Base-by-base conservation (phyloP, 2,113 vertebrate genomes). In the Apteryx mantelli region DNA sequence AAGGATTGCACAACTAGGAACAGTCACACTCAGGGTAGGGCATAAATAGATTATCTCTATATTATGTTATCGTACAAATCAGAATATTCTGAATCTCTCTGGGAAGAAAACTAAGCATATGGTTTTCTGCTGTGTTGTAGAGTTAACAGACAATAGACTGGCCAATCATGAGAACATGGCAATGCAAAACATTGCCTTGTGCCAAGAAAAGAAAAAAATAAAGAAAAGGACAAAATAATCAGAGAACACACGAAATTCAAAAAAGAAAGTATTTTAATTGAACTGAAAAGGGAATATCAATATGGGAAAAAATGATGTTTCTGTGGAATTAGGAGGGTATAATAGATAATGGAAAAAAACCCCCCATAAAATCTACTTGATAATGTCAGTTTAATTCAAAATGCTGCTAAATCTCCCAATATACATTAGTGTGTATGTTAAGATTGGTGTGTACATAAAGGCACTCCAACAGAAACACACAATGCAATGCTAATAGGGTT, bases 401-500 rank as follows among this genome's bases (percentile, higher is more conserved):
- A 94, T 4, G 55, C 73, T 78, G 89, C 88, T 77, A 63, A 85
- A 64, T 71, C 77, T 94, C 26, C 38, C 55, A 7, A 60, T 85
- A 19, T 73, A 86, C 91, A 88, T 75, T 50, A 83, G 87, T 16
- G 60, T 56, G 75, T 64, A 56, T 8, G 86, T 40, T 93, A 34
- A 77, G 88, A 88, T 64, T 88, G 88, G 82, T 81, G 88, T 79
- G 82, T 42, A 80, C 95, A 97, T 85, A 87, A 92, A 97, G 90
- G 88, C 94, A 85, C 94, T 95, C 78, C 63, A 91, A 66, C 63
- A 87, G 88, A 58, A 94, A 64, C 82, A 32, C 89, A 97, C 92
- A 95, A 97, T 93, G 93, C 88, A 88, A 91, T 32, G 86, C 95
- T 97, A 97, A 96, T 91, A 96, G 95, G 94, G 96, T 93, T 94